A percentile compares a stretch with the other conserved stretches of the same genome.
These are phyloP conservation scores for Mormyrops attenuatus DNA, from an alignment of 2,797 vertebrate genomes.

Conservation along the genomic window DNA sequence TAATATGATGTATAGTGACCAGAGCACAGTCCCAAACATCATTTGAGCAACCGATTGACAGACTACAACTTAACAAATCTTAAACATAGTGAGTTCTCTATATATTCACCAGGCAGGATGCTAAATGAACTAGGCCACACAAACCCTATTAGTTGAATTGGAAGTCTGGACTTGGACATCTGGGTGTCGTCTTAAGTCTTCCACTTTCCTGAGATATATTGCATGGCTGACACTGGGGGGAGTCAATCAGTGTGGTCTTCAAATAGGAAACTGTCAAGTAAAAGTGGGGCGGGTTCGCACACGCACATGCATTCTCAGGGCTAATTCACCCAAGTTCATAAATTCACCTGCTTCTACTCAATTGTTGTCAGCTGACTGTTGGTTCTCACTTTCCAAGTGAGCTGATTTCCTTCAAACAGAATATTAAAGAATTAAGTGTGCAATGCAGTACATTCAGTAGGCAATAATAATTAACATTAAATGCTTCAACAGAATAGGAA, in stretches of 20 bases:
- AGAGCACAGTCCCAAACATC: neutral
- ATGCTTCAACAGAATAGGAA: neutral
- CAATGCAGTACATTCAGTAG: neutral
- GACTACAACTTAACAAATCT: neutral
- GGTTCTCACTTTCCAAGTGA: neutral
- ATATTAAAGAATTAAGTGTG: neutral
- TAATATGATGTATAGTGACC: neutral
- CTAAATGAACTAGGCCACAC: neutral
- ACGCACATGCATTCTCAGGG: neutral
- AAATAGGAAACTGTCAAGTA: neutral
- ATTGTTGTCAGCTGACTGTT: neutral
- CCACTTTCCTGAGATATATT: neutral
- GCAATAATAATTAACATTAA: neutral
- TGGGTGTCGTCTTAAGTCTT: neutral
- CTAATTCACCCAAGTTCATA: neutral
- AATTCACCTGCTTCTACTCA: neutral
- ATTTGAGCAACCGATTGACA: neutral
- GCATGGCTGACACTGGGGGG: neutral
- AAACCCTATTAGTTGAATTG: neutral
- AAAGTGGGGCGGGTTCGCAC: neutral
- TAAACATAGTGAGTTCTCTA: neutral
- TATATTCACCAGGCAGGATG: neutral
- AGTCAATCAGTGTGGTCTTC: neutral
- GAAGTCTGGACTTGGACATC: neutral
- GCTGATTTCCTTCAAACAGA: neutral